Percentiles rank a stretch among this genome's conserved stretches.
phyloP scores from a whole-genome alignment of 1,140 invertebrate species.

The Drosophila dunni region DNA sequence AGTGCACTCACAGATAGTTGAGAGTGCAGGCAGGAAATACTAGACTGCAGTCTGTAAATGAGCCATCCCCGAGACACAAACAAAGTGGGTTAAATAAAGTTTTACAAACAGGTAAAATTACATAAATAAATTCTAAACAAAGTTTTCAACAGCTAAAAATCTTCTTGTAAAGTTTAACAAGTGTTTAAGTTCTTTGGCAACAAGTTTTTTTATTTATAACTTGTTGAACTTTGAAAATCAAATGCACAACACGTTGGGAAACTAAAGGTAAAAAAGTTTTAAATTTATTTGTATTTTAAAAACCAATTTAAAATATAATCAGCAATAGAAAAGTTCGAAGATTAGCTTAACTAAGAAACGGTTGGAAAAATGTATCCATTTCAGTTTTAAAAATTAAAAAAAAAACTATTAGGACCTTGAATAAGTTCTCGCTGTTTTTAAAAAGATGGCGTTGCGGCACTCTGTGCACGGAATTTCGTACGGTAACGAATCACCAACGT shows the following conservation, averaged over 20 bases:
- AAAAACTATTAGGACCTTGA: no score
- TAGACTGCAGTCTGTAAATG: slow-evolving; percentile 6
- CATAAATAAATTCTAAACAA: slow-evolving; percentile 31
- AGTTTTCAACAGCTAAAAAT: slow-evolving; percentile 18
- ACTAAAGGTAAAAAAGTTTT: no score
- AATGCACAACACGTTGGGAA: background rate
- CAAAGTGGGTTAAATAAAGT: slow-evolving; percentile 15
- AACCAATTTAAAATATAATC: no score
- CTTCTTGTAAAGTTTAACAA: slow-evolving; percentile 3
- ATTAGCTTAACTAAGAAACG: no score
- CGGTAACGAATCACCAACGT: no score
- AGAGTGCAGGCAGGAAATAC: slow-evolving; percentile 9
- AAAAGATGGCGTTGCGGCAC: no score
- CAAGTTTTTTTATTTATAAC: background rate
- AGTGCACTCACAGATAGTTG: slow-evolving; percentile 44
- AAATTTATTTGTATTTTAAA: no score
- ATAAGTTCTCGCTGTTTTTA: no score
- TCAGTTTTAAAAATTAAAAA: no score
- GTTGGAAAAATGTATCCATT: no score
- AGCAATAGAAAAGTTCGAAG: no score
- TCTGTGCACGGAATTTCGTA: no score
- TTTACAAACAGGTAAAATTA: slow-evolving; percentile 12
- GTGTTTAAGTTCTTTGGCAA: background rate
- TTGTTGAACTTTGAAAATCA: background rate
- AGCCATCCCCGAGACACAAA: background rate